Conservation (phyloP, 2,888 invertebrate genomes). For the Thereva unica region DNA sequence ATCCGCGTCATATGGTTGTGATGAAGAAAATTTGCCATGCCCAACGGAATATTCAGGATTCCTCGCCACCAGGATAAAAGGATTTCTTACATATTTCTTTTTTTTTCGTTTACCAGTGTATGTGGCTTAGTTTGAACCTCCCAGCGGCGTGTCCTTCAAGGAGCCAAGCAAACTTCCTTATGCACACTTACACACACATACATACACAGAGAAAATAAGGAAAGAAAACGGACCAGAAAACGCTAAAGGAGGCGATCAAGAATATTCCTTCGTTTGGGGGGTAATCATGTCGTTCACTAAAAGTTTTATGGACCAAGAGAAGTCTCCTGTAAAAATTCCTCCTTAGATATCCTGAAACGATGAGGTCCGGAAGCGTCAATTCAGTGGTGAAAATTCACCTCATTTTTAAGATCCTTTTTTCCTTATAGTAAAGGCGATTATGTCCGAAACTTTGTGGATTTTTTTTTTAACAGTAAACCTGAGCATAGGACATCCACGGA, state of each 20-base stretch:
- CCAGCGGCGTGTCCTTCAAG: too few species aligned
- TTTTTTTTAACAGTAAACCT: too few species aligned
- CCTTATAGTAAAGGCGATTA: too few species aligned
- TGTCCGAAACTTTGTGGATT: too few species aligned
- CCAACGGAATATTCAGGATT: slow-evolving; percentile 9
- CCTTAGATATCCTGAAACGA: background rate
- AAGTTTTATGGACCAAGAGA: slow-evolving; percentile 19
- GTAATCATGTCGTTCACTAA: slow-evolving; percentile 12
- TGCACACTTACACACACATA: too few species aligned
- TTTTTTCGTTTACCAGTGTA: too few species aligned
- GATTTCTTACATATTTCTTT: background rate
- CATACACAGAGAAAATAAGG: background rate
- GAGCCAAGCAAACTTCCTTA: too few species aligned
- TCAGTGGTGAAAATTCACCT: slow-evolving; percentile 2
- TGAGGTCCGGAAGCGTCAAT: background rate
- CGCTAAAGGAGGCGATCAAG: background rate
- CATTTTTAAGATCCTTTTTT: slow-evolving; percentile 8
- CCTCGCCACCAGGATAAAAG: background rate
- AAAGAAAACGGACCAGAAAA: slow-evolving; percentile 3
- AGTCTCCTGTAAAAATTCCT: slow-evolving; percentile 12
- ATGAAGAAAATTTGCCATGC: slow-evolving; percentile 15
- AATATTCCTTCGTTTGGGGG: background rate
- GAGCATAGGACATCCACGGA: too few species aligned
- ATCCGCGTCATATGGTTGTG: slow-evolving; percentile 24
- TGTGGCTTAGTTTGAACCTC: too few species aligned